phyloP scores from a whole-genome alignment of 2,113 vertebrate genomes.

The Papio anubis region DNA sequence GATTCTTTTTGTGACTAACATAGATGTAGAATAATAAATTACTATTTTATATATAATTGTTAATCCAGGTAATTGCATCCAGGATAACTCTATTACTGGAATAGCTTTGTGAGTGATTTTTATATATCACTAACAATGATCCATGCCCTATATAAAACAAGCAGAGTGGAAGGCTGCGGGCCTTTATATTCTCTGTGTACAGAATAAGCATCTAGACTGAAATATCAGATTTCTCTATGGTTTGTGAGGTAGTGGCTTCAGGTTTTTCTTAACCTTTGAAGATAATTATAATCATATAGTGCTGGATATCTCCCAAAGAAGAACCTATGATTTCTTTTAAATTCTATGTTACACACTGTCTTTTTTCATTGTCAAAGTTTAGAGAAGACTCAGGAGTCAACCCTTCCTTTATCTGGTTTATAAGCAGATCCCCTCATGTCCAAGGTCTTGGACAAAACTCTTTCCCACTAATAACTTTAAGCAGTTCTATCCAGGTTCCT shows the following conservation, averaged over 20 bases:
- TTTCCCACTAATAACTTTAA: not conserved
- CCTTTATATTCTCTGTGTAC: not conserved
- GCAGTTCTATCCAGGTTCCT: not conserved
- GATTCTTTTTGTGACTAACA: constrained; percentile 26
- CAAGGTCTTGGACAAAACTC: not conserved
- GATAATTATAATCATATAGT: not conserved
- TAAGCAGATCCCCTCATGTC: not conserved
- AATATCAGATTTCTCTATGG: not conserved
- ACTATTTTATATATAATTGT: constrained; percentile 46
- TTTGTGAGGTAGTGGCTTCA: not conserved
- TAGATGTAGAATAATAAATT: constrained; percentile 49
- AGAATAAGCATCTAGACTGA: not conserved
- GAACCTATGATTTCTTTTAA: not conserved
- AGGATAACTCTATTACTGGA: constrained; percentile 45
- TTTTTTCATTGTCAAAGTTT: not conserved
- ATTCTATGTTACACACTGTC: not conserved
- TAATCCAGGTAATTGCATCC: constrained; percentile 45
- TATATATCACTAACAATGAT: constrained; percentile 14
- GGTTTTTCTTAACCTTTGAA: not conserved
- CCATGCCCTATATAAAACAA: not conserved
- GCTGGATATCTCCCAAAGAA: not conserved
- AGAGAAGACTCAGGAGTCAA: not conserved
- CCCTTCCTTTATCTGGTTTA: not conserved
- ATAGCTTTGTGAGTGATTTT: constrained; percentile 39
- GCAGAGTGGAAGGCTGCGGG: not conserved